Conservation (phyloP, 2,888 invertebrate species). For the Scaptomyza polygonia region DNA sequence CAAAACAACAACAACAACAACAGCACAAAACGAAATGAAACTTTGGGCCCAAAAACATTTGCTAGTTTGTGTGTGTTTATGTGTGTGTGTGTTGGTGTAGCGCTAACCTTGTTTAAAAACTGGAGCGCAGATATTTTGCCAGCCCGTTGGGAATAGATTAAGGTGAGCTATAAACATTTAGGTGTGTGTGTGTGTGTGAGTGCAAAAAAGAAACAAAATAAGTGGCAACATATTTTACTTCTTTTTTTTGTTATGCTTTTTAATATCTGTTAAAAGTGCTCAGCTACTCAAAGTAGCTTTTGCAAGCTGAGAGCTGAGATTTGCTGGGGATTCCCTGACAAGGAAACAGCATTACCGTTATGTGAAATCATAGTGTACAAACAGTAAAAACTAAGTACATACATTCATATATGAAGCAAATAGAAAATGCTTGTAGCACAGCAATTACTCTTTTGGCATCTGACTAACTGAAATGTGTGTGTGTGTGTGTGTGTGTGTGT, state of each 20-base stretch:
- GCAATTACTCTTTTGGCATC: constrained; percentile 33
- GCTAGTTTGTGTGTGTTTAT: constrained; percentile 20
- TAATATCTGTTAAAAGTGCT: constrained; percentile 29
- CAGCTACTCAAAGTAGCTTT: constrained; percentile 5
- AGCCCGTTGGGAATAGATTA: constrained; percentile 22
- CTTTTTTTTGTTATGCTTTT: constrained; percentile 3
- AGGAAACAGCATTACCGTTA: constrained; percentile 50
- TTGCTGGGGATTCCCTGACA: constrained; percentile 38
- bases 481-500: constrained; percentile 1
- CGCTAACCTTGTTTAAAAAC: constrained; percentile 76
- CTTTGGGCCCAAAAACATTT: constrained; percentile 46
- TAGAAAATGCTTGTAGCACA: constrained; percentile 29
- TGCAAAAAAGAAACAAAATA: neutral
- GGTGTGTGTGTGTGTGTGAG: too few relatives aligned
- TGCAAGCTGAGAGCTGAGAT: constrained; percentile 16
- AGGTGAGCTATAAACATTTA: constrained; percentile 29
- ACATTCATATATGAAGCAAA: constrained; percentile 3
- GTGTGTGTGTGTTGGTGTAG: constrained; percentile 25
- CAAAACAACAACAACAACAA: constrained; percentile 44
- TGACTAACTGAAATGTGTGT: constrained; percentile 3
- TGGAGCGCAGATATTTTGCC: constrained; percentile 65
- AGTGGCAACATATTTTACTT: constrained; percentile 18
- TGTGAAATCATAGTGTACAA: constrained; percentile 19
- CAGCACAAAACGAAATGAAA: constrained; percentile 60
- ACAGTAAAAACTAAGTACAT: constrained; percentile 7